Conservation (phyloP, 2,797 vertebrate species). For the Enteromius treurensis region DNA sequence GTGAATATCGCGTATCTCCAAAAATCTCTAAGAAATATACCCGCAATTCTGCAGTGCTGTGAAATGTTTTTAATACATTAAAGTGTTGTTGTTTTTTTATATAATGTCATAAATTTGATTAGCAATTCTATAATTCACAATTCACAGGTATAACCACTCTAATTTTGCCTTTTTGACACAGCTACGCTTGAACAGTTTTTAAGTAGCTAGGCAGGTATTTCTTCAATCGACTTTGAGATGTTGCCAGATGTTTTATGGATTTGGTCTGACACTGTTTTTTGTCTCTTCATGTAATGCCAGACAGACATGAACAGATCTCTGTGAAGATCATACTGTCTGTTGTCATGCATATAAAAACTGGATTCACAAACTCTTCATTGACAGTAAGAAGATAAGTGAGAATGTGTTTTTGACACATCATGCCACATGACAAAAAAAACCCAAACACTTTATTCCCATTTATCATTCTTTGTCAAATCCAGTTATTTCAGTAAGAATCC, state of each 20-base stretch:
- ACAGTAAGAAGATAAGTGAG: too few relatives aligned
- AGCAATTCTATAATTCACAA: neutral
- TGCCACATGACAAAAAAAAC: neutral
- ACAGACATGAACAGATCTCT: neutral
- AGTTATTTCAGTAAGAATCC: neutral
- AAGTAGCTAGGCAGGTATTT: neutral
- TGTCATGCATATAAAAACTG: neutral
- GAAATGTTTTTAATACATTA: neutral
- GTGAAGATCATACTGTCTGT: neutral
- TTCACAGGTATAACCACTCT: neutral
- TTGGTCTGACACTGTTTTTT: neutral
- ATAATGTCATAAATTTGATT: neutral
- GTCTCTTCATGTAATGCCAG: neutral
- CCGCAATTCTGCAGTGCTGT: neutral
- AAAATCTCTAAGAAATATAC: too few relatives aligned
- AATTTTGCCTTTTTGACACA: neutral
- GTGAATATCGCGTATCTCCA: too few relatives aligned
- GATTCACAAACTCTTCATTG: neutral
- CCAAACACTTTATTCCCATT: too few relatives aligned
- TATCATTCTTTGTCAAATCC: neutral
- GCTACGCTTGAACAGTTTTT: neutral
- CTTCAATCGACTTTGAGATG: neutral
- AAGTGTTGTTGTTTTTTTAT: neutral
- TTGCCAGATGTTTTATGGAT: neutral
- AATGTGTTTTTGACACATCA: neutral